phyloP scores from a whole-genome alignment of 2,888 invertebrate species.

The Osmoderma eremita region DNA sequence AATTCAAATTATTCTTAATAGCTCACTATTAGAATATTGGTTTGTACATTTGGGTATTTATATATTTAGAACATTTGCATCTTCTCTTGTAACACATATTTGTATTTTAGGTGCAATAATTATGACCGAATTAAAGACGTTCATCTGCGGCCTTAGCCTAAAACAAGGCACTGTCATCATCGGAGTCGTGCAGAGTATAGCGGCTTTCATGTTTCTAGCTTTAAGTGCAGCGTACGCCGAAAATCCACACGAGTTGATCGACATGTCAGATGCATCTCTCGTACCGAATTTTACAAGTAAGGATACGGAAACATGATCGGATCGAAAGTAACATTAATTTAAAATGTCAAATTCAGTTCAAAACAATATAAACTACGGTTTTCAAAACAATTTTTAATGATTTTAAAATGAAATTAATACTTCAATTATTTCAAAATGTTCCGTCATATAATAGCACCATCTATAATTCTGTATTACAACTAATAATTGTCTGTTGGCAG shows the following conservation, averaged over 20 bases:
- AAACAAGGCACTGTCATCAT: conserved; percentile 60
- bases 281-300: conserved; percentile 56
- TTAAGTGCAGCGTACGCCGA: conserved; percentile 60
- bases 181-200: conserved; percentile 59
- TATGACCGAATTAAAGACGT: conserved; percentile 49
- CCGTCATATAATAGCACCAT: no score
- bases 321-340: no score
- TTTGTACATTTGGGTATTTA: not conserved
- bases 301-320: no score
- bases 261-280: conserved; percentile 58
- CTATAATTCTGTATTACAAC: no score
- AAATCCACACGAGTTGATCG: conserved; percentile 60
- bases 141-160: conserved; percentile 54
- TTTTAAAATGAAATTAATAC: not conserved
- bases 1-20: no score
- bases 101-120: conserved; percentile 26
- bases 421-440: no score
- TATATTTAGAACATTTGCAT: conserved; percentile 1
- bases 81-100: not conserved
- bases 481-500: conserved; percentile 52
- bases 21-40: no score
- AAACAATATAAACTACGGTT: conserved; percentile 8
- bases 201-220: conserved; percentile 59
- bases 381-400: conserved; percentile 4
- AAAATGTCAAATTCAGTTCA: no score